Conservation (phyloP, 2,113 vertebrate genomes). For the Nothoprocta pentlandii region DNA sequence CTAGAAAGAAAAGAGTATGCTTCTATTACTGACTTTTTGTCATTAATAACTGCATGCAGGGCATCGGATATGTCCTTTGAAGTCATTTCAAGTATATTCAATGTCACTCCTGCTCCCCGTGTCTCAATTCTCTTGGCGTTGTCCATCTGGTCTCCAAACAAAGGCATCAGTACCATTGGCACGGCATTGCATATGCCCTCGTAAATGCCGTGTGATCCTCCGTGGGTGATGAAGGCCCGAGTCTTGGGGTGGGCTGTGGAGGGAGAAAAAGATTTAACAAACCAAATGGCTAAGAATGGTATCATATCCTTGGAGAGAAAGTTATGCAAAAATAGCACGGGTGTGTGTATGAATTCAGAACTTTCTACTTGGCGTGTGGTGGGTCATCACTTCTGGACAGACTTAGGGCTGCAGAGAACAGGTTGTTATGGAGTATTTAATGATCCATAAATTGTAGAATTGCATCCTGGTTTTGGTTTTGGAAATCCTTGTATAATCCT, state of each 20-base stretch:
- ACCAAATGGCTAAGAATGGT: background rate
- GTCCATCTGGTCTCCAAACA: constrained; percentile 89
- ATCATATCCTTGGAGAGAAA: background rate
- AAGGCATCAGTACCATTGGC: constrained; percentile 91
- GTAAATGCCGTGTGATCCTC: constrained; percentile 89
- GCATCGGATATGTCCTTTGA: constrained; percentile 79
- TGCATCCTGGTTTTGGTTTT: background rate
- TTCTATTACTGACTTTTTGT: constrained; percentile 82
- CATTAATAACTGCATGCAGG: constrained; percentile 85
- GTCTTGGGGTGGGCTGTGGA: constrained; percentile 86
- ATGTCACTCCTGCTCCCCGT: constrained; percentile 82
- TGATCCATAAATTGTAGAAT: background rate
- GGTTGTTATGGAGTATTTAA: background rate
- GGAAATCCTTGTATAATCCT: background rate
- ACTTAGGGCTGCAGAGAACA: background rate
- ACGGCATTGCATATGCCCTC: constrained; percentile 92
- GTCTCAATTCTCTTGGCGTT: constrained; percentile 84
- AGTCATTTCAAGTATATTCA: constrained; percentile 85
- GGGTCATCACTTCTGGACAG: background rate
- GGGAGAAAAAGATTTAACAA: background rate
- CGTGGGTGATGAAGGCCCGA: constrained; percentile 92
- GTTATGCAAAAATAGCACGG: rapidly evolving
- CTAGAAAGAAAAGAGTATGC: background rate
- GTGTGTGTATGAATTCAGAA: background rate
- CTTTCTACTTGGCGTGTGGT: background rate